phyloP scores from a whole-genome alignment of 2,113 vertebrate species.

The Alexandromys fortis region DNA sequence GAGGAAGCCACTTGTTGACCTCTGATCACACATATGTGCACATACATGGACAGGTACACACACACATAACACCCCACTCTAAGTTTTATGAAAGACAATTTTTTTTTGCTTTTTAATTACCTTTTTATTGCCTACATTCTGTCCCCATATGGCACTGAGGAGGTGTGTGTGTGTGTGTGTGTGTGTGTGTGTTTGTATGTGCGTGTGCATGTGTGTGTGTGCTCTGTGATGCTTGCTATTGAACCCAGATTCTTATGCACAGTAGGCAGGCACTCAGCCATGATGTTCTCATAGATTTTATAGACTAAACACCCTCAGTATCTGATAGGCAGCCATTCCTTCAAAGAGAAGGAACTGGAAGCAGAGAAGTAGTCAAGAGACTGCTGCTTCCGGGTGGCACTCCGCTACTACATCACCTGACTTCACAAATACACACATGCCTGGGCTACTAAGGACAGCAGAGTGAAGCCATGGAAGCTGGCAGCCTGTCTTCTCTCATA shows the following conservation, averaged over 20 bases:
- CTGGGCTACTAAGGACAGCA: background rate
- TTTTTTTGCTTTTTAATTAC: too few species aligned
- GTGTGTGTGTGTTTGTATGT: background rate
- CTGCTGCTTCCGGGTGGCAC: rapidly evolving
- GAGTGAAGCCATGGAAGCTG: rapidly evolving
- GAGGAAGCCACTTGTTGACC: background rate
- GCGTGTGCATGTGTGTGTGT: background rate
- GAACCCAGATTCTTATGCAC: too few species aligned
- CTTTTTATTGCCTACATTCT: too few species aligned
- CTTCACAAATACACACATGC: background rate
- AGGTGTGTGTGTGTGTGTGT: background rate
- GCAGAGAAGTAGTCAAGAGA: background rate
- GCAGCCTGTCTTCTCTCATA: background rate
- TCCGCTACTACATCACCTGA: background rate
- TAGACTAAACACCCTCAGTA: background rate
- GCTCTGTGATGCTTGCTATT: background rate
- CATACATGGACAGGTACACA: background rate
- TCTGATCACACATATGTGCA: background rate
- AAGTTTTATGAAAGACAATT: too few species aligned
- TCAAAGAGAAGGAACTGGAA: background rate
- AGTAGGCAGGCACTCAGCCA: background rate
- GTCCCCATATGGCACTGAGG: too few species aligned
- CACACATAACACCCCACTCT: background rate
- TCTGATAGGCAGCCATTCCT: too few species aligned
- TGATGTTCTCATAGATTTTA: background rate